Percentiles rank a stretch among this genome's conserved stretches.
These are phyloP conservation scores for Chymomyza fuscimana DNA, from an alignment of 2,888 invertebrate genomes.

Conservation along the genomic window DNA sequence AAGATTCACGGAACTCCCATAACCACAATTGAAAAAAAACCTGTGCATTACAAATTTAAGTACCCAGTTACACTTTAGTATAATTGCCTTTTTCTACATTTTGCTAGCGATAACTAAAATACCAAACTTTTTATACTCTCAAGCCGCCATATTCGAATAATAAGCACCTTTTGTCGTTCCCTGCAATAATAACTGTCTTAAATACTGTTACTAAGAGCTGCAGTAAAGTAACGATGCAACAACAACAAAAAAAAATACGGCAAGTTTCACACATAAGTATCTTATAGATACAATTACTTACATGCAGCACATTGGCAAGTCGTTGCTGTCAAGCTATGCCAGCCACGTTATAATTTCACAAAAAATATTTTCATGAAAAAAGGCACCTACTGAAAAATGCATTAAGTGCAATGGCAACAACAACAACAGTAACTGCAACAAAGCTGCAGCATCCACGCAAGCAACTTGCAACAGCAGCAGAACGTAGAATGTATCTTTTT, in stretches of 20 bases:
- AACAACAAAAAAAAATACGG: conserved; percentile 26
- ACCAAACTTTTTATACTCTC: background rate
- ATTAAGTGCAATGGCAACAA: conserved; percentile 72
- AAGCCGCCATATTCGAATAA: background rate
- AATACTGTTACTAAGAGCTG: background rate
- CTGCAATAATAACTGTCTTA: background rate
- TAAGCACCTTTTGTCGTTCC: background rate
- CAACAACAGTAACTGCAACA: conserved; percentile 30
- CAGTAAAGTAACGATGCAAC: background rate
- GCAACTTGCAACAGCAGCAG: conserved; percentile 19
- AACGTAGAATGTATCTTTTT: conserved; percentile 12
- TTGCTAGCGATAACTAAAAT: background rate
- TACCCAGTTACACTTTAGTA: too few species aligned
- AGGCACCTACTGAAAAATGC: conserved; percentile 76
- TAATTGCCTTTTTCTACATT: too few species aligned
- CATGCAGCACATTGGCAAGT: conserved; percentile 45
- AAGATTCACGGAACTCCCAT: too few species aligned
- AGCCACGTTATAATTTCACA: conserved; percentile 66
- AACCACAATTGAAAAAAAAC: too few species aligned
- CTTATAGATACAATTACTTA: conserved; percentile 68
- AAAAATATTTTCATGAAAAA: conserved; percentile 58
- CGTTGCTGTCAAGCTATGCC: conserved; percentile 26
- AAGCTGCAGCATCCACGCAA: background rate
- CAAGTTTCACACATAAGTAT: conserved; percentile 38
- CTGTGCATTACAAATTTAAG: too few species aligned